These are phyloP conservation scores for Pygmarrhopalites habei DNA, from an alignment of 1,140 invertebrate genomes.

Conservation along the genomic window DNA sequence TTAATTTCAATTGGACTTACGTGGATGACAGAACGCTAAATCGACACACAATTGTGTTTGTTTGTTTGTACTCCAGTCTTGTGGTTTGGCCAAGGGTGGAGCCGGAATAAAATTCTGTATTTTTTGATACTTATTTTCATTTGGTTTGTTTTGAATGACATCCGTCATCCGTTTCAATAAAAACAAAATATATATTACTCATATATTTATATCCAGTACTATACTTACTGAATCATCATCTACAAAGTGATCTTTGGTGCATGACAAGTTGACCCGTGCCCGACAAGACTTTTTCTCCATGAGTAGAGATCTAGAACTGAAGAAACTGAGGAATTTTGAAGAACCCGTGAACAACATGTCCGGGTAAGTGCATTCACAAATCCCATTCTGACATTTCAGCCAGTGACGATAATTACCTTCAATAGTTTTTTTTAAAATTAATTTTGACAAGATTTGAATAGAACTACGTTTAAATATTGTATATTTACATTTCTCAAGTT, in stretches of 20 bases:
- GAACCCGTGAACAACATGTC: neutral
- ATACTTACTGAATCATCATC: too few relatives aligned
- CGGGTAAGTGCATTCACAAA: neutral
- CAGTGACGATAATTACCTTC: constrained; percentile 6
- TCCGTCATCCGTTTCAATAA: too few relatives aligned
- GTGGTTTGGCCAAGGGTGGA: neutral
- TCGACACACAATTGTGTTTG: neutral
- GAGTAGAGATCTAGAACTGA: neutral
- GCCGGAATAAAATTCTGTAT: neutral
- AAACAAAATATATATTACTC: too few relatives aligned
- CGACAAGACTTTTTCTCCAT: constrained; percentile 1
- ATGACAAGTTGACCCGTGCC: neutral
- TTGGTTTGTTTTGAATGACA: too few relatives aligned
- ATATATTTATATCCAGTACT: too few relatives aligned
- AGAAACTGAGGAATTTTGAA: neutral
- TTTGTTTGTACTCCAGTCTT: neutral
- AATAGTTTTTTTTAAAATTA: too few relatives aligned
- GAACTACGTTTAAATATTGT: too few relatives aligned
- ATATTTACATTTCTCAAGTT: neutral
- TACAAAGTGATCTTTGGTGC: neutral
- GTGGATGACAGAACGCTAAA: neutral
- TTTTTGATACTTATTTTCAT: too few relatives aligned
- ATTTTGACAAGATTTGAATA: too few relatives aligned
- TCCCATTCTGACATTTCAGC: neutral
- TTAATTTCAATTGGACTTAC: too few relatives aligned